Conservation (phyloP, 2,113 vertebrate species). For the Tringa solitaria region DNA sequence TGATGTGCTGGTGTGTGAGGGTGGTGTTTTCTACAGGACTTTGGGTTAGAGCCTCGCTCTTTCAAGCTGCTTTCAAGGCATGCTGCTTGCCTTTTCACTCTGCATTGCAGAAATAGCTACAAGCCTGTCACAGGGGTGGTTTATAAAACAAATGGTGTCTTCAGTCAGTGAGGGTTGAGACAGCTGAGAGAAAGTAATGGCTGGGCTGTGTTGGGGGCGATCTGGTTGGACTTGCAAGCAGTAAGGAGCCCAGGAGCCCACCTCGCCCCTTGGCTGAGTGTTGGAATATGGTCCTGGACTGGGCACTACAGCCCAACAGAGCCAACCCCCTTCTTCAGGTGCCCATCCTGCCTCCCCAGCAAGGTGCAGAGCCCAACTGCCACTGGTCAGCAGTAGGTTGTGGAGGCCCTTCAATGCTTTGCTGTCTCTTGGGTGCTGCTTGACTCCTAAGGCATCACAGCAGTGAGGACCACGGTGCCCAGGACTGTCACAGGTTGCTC, state of each 20-base stretch:
- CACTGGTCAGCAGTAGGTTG: not conserved
- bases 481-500: not conserved
- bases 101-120: not conserved
- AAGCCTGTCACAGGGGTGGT: not conserved
- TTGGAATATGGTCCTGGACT: not conserved
- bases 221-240: not conserved
- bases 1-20: not conserved
- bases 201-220: not conserved
- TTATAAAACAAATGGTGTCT: not conserved
- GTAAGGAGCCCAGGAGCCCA: not conserved
- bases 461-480: accelerated
- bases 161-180: not conserved
- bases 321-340: not conserved
- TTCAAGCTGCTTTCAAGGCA: not conserved
- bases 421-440: not conserved
- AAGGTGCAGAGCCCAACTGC: not conserved
- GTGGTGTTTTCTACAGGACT: not conserved
- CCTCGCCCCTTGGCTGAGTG: accelerated
- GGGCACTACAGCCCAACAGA: not conserved
- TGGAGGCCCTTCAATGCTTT: not conserved
- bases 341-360: accelerated
- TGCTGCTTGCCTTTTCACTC: not conserved
- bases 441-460: not conserved
- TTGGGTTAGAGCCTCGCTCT: not conserved
- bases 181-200: not conserved